Base-by-base conservation (phyloP, 1,140 invertebrate species). In the Calephelis nemesis region DNA sequence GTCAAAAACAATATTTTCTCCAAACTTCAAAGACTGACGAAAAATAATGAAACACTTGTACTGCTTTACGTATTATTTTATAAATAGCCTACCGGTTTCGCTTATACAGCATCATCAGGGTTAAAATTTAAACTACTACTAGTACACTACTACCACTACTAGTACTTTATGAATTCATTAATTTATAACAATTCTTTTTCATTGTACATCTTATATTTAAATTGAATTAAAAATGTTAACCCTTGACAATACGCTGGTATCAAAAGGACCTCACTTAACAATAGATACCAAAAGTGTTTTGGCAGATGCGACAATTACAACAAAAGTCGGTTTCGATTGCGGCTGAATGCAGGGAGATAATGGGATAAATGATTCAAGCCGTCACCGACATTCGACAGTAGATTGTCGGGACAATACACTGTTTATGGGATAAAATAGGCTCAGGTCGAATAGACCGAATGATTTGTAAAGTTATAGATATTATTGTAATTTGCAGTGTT, bases 231-330 rank as follows among this genome's bases (percentile, higher is more conserved):
- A 49, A 73, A 69, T 63, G 54, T 65, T 68, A 74, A 78, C 81
- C 79, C 83, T 85, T 84, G 75, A 81, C 72, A 30, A 30, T 30
- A 79, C 67, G 19, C 68, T 40, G 47, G 65, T 70, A 74, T 77
- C 74, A 69, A 69, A 68, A 65, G 68, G 72, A 73, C 76, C 74
- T 76, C 73, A 69, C 66, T 54, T 54, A 63, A 54, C 62, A 64
- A 65, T 58, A 58, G 48, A 45, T 67, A 68, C 54, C 58, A 50
- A 67, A 70, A 75, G 63, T 85, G 79, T 83, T 83, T 87, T 85
- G 84, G 77, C 87, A 90, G 85, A 88, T 90, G 87, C 78, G 78
- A 83, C 84, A 79, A 86, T 85, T 81, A 84, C 79, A 85, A 85
- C 79, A 83, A 78, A 81, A 82, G 77, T 77, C 70, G 75, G 83